These are phyloP conservation scores for Colinus virginianus DNA, from an alignment of 2,113 vertebrate genomes.

Conservation along the genomic window DNA sequence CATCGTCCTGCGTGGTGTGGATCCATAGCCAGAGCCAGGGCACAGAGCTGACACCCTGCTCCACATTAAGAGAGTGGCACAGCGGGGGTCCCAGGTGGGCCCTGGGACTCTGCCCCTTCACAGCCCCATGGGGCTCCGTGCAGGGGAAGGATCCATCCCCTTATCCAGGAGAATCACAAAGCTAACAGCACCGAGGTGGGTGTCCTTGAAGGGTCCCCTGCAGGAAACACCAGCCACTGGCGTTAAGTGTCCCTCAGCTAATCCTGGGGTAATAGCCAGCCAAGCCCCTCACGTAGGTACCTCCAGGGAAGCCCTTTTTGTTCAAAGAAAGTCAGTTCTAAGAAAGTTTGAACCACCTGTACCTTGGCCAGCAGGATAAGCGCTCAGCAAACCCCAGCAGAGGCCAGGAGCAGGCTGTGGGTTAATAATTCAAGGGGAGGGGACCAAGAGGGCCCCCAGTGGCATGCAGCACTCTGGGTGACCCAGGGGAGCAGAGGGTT, in stretches of 20 bases:
- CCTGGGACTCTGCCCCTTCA: rapidly evolving
- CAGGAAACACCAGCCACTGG: conserved; percentile 44
- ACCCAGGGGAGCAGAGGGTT: background rate
- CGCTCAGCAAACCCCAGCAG: conserved; percentile 23
- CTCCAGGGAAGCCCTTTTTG: conserved; percentile 12
- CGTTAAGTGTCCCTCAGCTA: conserved; percentile 51
- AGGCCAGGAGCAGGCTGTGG: conserved; percentile 56
- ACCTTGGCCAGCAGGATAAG: conserved; percentile 54
- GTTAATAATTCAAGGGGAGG: conserved; percentile 71
- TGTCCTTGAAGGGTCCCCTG: conserved; percentile 15
- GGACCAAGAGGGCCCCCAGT: background rate
- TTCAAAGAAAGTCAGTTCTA: conserved; percentile 61
- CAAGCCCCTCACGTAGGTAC: conserved; percentile 54
- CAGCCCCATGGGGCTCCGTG: background rate
- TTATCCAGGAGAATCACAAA: conserved; percentile 51
- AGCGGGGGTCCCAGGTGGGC: background rate
- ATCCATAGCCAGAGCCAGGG: rapidly evolving
- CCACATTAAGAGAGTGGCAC: background rate
- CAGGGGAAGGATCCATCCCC: background rate
- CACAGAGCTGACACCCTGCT: background rate
- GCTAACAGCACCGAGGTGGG: background rate
- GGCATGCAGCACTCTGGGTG: rapidly evolving
- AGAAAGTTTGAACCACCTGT: conserved; percentile 48
- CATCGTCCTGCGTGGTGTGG: rapidly evolving
- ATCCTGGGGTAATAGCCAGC: conserved; percentile 39